These are phyloP conservation scores for Ormyrus rosae DNA, from an alignment of 2,888 invertebrate genomes.

Conservation along the genomic window DNA sequence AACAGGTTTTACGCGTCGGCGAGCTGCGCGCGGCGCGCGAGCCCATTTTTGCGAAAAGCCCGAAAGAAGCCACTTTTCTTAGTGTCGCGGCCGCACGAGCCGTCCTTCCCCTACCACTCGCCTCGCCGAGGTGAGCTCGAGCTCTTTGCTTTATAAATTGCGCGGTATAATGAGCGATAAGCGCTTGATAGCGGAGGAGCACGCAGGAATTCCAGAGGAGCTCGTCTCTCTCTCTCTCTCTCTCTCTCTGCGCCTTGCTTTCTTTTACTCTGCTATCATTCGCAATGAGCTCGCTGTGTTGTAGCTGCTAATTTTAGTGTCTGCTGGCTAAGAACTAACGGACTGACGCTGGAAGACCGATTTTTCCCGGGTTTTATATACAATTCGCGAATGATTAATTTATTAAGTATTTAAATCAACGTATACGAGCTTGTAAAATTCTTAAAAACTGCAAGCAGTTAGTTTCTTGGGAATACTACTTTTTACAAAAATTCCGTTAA, in stretches of 20 bases:
- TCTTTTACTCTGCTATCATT: conserved; percentile 13
- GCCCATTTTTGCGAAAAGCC: conserved; percentile 14
- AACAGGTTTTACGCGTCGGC: conserved; percentile 63
- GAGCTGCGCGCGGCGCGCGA: conserved; percentile 42
- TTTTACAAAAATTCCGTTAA: too few relatives aligned
- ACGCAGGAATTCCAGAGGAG: conserved; percentile 2
- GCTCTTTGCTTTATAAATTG: conserved; percentile 30
- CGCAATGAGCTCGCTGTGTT: not conserved
- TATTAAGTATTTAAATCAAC: too few relatives aligned
- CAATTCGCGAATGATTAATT: too few relatives aligned
- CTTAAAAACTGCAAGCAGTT: too few relatives aligned
- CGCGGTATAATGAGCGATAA: conserved; percentile 56
- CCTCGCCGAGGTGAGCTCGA: not conserved
- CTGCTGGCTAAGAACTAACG: too few relatives aligned
- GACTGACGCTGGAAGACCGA: too few relatives aligned
- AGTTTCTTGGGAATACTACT: too few relatives aligned
- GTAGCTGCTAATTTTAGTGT: not conserved
- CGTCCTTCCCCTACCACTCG: too few relatives aligned
- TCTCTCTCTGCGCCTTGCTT: not conserved
- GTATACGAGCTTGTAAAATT: too few relatives aligned
- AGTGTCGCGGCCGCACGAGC: conserved; percentile 1
- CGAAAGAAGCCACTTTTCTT: conserved; percentile 5
- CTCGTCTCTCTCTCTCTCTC: not conserved
- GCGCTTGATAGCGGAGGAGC: conserved; percentile 21
- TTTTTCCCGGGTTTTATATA: too few relatives aligned